phyloP scores from a whole-genome alignment of 37 sponge, comb jelly and placozoan species.

The Ephydatia muelleri region DNA sequence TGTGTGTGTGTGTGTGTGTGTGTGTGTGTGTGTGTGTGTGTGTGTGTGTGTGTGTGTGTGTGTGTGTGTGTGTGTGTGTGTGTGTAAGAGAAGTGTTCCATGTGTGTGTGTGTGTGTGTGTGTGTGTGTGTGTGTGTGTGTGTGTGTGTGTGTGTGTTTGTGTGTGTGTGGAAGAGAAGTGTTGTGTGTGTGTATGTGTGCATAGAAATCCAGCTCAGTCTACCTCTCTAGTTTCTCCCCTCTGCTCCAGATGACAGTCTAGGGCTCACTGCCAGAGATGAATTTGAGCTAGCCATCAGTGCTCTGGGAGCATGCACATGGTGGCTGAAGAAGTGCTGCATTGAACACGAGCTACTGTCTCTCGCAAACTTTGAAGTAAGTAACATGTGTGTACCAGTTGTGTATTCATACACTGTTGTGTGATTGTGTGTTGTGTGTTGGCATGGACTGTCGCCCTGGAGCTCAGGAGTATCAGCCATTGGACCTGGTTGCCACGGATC shows the following conservation, averaged over 20 bases:
- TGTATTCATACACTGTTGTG: not conserved
- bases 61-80: too few species aligned
- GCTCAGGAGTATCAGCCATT: constrained; percentile 6
- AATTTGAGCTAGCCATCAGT: constrained; percentile 78
- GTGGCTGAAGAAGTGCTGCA: constrained; percentile 67
- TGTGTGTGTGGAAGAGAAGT: not conserved
- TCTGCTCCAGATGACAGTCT: constrained; percentile 42
- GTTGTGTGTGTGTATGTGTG: too few species aligned
- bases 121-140: too few species aligned
- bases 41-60: too few species aligned
- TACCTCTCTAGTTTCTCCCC: not conserved
- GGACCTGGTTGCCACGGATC: not conserved
- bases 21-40: too few species aligned
- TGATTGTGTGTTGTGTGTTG: too few species aligned
- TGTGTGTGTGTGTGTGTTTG: too few species aligned
- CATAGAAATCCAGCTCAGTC: not conserved
- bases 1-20: too few species aligned
- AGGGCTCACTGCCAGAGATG: constrained; percentile 57
- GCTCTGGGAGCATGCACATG: constrained; percentile 87
- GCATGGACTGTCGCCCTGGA: too few species aligned
- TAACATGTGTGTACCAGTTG: too few species aligned
- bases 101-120: too few species aligned
- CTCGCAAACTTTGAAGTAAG: constrained; percentile 69
- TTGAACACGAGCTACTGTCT: constrained; percentile 73
- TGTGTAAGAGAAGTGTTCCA: too few species aligned